Conservation (phyloP, 2,113 vertebrate species). For the Callocephalon fimbriatum region DNA sequence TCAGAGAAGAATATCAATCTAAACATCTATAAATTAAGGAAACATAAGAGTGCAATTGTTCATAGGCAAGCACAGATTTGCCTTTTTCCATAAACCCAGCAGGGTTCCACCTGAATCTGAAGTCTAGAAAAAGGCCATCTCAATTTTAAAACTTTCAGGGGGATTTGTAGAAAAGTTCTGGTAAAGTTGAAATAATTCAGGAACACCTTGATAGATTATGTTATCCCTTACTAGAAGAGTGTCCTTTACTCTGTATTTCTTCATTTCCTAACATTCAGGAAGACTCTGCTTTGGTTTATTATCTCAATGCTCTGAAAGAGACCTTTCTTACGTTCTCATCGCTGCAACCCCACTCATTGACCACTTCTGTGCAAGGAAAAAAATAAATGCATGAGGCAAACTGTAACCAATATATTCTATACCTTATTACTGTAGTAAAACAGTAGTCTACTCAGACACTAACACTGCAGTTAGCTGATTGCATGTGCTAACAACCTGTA, state of each 20-base stretch:
- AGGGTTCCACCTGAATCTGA: not conserved
- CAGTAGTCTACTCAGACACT: not conserved
- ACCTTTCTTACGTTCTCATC: not conserved
- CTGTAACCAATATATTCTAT: not conserved
- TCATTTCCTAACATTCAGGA: not conserved
- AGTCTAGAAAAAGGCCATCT: not conserved
- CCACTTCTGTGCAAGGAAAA: not conserved
- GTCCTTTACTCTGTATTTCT: not conserved
- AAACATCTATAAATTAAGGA: not conserved
- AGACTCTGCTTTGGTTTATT: not conserved
- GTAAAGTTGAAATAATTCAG: not conserved
- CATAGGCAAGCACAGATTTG: not conserved
- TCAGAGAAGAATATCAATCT: not conserved
- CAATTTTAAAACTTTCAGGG: not conserved
- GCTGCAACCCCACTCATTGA: not conserved
- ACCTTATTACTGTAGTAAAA: not conserved
- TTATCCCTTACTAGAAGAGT: not conserved
- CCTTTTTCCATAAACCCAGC: not conserved
- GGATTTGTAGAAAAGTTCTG: not conserved
- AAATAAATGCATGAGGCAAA: not conserved
- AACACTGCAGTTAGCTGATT: not conserved
- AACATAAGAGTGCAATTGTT: not conserved
- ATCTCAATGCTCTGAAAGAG: rapidly evolving
- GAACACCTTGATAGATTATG: not conserved
- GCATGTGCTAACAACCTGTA: not conserved